Conservation (phyloP, 2,888 invertebrate species). For the Gerosis bhagava region DNA sequence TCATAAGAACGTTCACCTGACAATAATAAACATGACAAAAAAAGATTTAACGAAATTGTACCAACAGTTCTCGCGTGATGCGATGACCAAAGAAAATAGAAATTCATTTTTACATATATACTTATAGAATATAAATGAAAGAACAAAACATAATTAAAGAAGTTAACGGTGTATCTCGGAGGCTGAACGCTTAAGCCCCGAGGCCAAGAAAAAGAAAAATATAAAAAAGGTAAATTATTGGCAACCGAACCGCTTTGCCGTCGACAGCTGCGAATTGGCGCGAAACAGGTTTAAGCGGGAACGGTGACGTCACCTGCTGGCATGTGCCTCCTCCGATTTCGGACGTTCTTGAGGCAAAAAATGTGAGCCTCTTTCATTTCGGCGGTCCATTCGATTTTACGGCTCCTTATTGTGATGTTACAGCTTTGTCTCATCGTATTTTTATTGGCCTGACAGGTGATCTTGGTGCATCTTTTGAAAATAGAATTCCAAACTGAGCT, state of each 20-base stretch:
- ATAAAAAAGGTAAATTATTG: constrained; percentile 53
- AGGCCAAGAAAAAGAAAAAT: constrained; percentile 49
- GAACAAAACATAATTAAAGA: constrained; percentile 48
- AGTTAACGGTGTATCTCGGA: constrained; percentile 70
- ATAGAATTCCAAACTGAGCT: constrained; percentile 7
- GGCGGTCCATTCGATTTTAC: constrained; percentile 56
- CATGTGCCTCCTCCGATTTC: constrained; percentile 64
- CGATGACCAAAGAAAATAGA: too few species aligned
- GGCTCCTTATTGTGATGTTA: constrained; percentile 49
- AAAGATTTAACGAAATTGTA: too few species aligned
- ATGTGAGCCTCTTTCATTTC: constrained; percentile 52
- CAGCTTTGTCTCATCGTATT: constrained; percentile 33
- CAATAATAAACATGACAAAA: constrained; percentile 29
- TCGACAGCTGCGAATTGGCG: constrained; percentile 79
- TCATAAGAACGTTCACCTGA: too few species aligned
- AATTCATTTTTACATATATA: too few species aligned
- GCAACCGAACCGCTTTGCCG: constrained; percentile 58
- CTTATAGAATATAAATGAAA: too few species aligned
- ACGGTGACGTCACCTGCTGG: constrained; percentile 71
- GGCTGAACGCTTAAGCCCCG: constrained; percentile 55
- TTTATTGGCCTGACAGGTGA: constrained; percentile 37
- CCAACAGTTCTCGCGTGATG: too few species aligned
- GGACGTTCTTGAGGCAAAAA: constrained; percentile 54
- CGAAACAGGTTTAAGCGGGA: constrained; percentile 74
- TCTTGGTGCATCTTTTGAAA: constrained; percentile 28